Evolutionary conservation across 2,888 invertebrate genomes (phyloP), one percentile per base, ranked within the genome.

Genomic region (Iselma pallidipennis): DNA sequence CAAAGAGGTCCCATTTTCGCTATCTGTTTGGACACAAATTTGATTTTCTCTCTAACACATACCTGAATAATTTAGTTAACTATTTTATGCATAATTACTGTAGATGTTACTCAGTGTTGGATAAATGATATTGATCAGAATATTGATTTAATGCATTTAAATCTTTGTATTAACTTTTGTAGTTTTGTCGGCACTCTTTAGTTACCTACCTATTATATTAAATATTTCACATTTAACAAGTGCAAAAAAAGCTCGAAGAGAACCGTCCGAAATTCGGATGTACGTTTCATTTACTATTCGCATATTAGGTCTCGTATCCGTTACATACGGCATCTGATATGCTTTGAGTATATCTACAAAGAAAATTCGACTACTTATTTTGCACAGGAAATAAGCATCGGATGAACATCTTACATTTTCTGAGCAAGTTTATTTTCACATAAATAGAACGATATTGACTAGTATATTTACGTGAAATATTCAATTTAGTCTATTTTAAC

Each of bases 311-410:
- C 60, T 49, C 25, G 50, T 59, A 45, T 50, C 29, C 51, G 59
- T 45, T 58, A 55, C 54, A 49, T 53, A 54, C 25, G 61, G 33
- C 48, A 21, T 29, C 42, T 16, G 45, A 25, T 53, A 57, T 14
- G 19, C 25, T 49, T 61, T 55, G 55, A 49, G 19, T 58, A 55
- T 42, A 42, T 48, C 63, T 49, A 61, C 63, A 68, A 65, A 66
- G 68, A 50, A 66, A 53, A 66, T 52, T 63, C 61, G 60, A 61
- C 59, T 54, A 54, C 60, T 66, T 65, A 66, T 68, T 68, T 63
- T 56, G 55, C 55, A 59, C 57, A 60, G 59, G 64, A 61, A 62
- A 62, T 55, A 57, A 63, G 48, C 50, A 52, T 51, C 51, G 21
- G 23, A 45, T 12, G 45, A 45, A 45, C 21, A 45, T 45, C 45